phyloP scores from a whole-genome alignment of 2,888 invertebrate genomes.

The Melanostoma scalare region DNA sequence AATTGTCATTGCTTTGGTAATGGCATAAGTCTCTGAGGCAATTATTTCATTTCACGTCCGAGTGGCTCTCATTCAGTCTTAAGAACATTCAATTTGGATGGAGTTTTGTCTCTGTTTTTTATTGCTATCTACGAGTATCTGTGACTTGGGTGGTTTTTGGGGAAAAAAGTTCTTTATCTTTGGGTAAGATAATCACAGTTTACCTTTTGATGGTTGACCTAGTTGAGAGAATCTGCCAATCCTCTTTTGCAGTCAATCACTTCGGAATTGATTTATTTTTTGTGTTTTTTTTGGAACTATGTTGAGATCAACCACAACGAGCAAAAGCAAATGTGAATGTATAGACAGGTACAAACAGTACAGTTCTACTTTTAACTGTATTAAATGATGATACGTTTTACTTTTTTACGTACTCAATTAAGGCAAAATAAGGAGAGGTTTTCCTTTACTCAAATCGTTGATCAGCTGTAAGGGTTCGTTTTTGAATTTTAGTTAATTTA shows the following conservation, averaged over 20 bases:
- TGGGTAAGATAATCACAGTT: not conserved
- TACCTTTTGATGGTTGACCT: not conserved
- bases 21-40: constrained; percentile 25
- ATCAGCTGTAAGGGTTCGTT: too few species aligned
- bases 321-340: too few species aligned
- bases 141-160: not conserved
- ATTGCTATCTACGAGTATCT: not conserved
- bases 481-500: too few species aligned
- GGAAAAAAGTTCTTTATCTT: not conserved
- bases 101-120: constrained; percentile 11
- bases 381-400: too few species aligned
- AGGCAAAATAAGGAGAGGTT: too few species aligned
- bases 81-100: constrained; percentile 31
- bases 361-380: too few species aligned
- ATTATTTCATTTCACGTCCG: constrained; percentile 35
- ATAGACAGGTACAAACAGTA: too few species aligned
- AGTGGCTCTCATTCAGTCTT: constrained; percentile 17
- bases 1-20: constrained; percentile 32
- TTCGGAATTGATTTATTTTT: not conserved
- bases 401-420: too few species aligned
- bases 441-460: too few species aligned
- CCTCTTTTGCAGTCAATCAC: not conserved
- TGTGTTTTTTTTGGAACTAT: not conserved
- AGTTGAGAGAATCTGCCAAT: too few species aligned
- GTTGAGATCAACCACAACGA: too few species aligned